These are phyloP conservation scores for Temnothorax unifasciatus DNA, from an alignment of 2,888 invertebrate genomes.

Conservation along the genomic window DNA sequence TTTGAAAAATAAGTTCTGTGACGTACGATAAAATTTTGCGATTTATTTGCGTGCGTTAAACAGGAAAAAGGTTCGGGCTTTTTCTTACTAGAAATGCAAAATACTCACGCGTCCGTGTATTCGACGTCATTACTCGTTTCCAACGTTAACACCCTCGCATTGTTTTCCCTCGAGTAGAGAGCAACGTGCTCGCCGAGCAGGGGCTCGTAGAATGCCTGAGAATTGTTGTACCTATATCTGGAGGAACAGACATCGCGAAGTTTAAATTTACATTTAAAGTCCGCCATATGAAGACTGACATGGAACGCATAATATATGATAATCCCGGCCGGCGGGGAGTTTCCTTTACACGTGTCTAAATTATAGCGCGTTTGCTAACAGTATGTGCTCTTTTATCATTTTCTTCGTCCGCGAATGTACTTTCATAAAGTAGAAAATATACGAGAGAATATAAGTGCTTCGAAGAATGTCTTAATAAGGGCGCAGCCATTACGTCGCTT, in stretches of 20 bases:
- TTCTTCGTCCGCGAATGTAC: background rate
- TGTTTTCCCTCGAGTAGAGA: slow-evolving; percentile 82
- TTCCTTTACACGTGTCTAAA: slow-evolving; percentile 45
- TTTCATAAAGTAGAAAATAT: slow-evolving; percentile 1
- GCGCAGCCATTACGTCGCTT: background rate
- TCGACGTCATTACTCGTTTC: slow-evolving; percentile 59
- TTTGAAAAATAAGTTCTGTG: background rate
- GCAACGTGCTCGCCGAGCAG: slow-evolving; percentile 82
- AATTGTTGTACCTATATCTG: slow-evolving; percentile 70
- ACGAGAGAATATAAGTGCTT: background rate
- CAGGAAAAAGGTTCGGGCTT: background rate
- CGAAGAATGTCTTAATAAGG: slow-evolving; percentile 13
- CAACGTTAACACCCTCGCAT: slow-evolving; percentile 63
- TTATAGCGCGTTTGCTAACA: slow-evolving; percentile 38
- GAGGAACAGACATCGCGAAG: slow-evolving; percentile 52
- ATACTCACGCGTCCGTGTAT: slow-evolving; percentile 66
- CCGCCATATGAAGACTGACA: slow-evolving; percentile 37
- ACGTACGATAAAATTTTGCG: background rate
- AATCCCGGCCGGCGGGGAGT: slow-evolving; percentile 29
- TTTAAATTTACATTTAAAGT: slow-evolving; percentile 53
- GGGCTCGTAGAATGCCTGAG: slow-evolving; percentile 83
- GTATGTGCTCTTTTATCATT: slow-evolving; percentile 19
- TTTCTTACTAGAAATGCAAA: slow-evolving; percentile 7
- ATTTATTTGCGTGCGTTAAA: background rate
- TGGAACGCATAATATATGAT: slow-evolving; percentile 44